Base-by-base conservation (phyloP, 2,888 invertebrate genomes). In the Leptopterna dolabrata region DNA sequence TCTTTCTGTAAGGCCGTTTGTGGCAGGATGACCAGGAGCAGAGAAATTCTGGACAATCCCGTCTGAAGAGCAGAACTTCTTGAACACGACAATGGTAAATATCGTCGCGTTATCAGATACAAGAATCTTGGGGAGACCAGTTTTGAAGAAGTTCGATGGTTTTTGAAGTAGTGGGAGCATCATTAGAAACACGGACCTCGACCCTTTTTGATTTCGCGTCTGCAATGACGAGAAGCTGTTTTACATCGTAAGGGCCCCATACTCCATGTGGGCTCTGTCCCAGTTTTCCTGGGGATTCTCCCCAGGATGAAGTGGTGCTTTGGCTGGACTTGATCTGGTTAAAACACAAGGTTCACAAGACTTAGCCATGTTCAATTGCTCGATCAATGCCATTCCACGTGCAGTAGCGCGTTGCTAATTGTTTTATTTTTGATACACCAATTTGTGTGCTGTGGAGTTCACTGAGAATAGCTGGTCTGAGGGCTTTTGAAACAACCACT, bases 301-400 rank as follows among this genome's bases (percentile, higher is more conserved):
- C 90, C 90, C 90, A 0, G 87, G 89, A 85, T 90, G 90, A 11
- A 83, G 41, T 63, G 83, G 83, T 30, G 83, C 83, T 36, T 63
- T 83, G 0, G 83, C 16, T 13, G 83, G 83, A 19, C 24, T 83
- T 11, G 36, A 6, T 24, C 36, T 83, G 6, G 24, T 16, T 36
- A 0, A 6, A 89, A 76, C 11, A 90, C 89, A 19, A 86, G 88
- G 86, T 90, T 90, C 24, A 84, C 71, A 36, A 90, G 90, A 29
- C 76, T 88, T 36, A 86, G 89, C 85, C 89, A 88, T 11, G 88
- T 45, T 2, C 90, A 29, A 90, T 89, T 41, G 89, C 89, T 51
- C 63, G 41, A 70, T 83, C 36, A 14, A 83, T 83, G 3, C 19
- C 36, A 2, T 55, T 19, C 70, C 83, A 83, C 16, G 73, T 90